Conservation (phyloP, 2,797 vertebrate species). For the Lycodopsis pacificus region DNA sequence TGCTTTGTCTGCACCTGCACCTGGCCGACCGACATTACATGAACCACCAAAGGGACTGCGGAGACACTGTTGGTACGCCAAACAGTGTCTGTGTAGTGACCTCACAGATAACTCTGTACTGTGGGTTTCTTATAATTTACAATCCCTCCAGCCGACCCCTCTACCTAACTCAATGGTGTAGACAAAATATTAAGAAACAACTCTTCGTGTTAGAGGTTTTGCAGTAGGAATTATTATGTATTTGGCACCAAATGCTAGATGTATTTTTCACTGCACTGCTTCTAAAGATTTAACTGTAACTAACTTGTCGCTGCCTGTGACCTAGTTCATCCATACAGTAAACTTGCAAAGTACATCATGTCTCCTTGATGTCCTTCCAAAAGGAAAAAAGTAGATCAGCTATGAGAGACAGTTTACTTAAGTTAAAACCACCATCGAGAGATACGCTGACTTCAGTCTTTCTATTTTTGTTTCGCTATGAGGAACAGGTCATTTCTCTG, state of each 20-base stretch:
- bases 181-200: neutral
- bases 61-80: conserved; percentile 16
- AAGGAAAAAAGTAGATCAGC: conserved; percentile 29
- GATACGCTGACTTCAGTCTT: neutral
- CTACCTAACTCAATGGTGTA: neutral
- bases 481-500: neutral
- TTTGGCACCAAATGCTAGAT: neutral
- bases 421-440: conserved; percentile 1
- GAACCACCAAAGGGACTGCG: conserved; percentile 14
- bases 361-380: conserved; percentile 33
- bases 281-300: conserved; percentile 32
- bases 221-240: neutral
- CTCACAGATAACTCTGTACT: neutral
- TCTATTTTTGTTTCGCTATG: neutral
- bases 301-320: conserved; percentile 39
- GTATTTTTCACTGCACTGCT: neutral
- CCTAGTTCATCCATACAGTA: conserved; percentile 48
- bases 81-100: conserved; percentile 2
- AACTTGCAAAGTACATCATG: conserved; percentile 47
- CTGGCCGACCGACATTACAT: conserved; percentile 50
- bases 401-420: neutral
- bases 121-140: neutral
- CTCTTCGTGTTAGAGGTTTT: neutral
- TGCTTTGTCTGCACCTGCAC: conserved; percentile 74
- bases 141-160: neutral